Evolutionary conservation across 2,888 invertebrate genomes (phyloP).

Genomic region (Pegoplata infirma): DNA sequence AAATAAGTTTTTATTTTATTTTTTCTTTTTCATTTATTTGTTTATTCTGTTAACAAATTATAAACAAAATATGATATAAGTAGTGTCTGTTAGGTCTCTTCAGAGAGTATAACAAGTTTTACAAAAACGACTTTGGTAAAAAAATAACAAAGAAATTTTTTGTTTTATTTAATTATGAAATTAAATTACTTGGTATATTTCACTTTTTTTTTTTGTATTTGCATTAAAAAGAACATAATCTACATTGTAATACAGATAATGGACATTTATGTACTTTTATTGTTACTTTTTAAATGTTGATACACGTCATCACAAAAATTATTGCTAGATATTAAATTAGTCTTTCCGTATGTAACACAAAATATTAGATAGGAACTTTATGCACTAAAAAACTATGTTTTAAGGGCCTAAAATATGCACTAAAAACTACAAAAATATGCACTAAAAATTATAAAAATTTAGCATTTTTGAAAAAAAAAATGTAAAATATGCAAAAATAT

Average conservation of each 20-base stretch:
- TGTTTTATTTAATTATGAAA: background rate
- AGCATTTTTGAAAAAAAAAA: too few relatives aligned
- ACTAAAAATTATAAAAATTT: too few relatives aligned
- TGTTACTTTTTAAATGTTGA: slow-evolving; percentile 28
- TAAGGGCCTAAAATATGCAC: too few relatives aligned
- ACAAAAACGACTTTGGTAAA: background rate
- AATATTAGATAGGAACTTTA: too few relatives aligned
- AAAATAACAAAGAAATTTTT: background rate
- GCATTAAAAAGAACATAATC: background rate
- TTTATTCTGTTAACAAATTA: slow-evolving; percentile 30
- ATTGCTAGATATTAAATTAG: too few relatives aligned
- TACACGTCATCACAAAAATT: too few relatives aligned
- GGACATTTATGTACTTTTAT: slow-evolving; percentile 28
- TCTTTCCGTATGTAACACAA: too few relatives aligned
- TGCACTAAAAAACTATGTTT: too few relatives aligned
- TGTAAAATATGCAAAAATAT: too few relatives aligned
- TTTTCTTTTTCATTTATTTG: slow-evolving; percentile 6
- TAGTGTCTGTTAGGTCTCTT: slow-evolving; percentile 12
- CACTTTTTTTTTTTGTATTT: background rate
- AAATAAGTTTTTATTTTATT: too few relatives aligned
- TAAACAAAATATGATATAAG: slow-evolving; percentile 32
- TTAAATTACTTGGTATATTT: background rate
- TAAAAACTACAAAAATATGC: too few relatives aligned
- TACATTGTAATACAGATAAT: slow-evolving; percentile 16
- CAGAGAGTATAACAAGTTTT: background rate